Base-by-base conservation (phyloP, 2,888 invertebrate genomes). In the Apeira syringaria region DNA sequence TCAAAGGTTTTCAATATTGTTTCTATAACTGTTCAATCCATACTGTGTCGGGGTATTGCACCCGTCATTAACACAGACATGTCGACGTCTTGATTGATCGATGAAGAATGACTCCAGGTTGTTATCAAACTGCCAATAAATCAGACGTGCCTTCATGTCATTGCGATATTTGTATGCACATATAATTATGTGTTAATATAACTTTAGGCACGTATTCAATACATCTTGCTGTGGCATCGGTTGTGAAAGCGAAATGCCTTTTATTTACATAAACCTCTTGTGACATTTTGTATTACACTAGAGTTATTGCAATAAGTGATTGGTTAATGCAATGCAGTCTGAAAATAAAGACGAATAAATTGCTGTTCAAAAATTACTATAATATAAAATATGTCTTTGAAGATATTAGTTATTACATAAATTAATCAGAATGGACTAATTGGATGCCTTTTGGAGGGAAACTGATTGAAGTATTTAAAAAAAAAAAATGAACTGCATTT, bases 21-120 rank as follows among this genome's bases (percentile, higher is more conserved):
- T 15, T 15, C n/a, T n/a, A n/a, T n/a, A n/a, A 17, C 17, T 17
- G 17, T 17, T 17, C 26, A 36, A 30, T 38, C 26, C 30, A 22
- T 31, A 31, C 45, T 40, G 35, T 35, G 50, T 42, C 52, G 56
- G 61, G 59, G 58, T 64, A 62, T 67, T 66, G 64, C 59, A 64
- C 60, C 60, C 59, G 53, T 54, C 61, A 67, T 67, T 62, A 67
- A 68, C 70, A 69, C 69, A 62, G 57, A 57, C 61, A 56, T 49
- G 67, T 55, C 56, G 64, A 69, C 69, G 61, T 52, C 58, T 61
- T 66, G 68, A 69, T 65, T 72, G 71, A 70, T 72, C 60, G 63
- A 71, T 70, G 57, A 61, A 42, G 57, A 67, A 59, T 61, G 64
- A 65, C 67, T 71, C 65, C 59, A 57, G 63, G 55, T 53, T 62